A percentile compares a stretch with the other conserved stretches of the same genome.
Evolutionary conservation across 2,888 invertebrate species (phyloP).

Genomic region (Lasioglossum lativentre): DNA sequence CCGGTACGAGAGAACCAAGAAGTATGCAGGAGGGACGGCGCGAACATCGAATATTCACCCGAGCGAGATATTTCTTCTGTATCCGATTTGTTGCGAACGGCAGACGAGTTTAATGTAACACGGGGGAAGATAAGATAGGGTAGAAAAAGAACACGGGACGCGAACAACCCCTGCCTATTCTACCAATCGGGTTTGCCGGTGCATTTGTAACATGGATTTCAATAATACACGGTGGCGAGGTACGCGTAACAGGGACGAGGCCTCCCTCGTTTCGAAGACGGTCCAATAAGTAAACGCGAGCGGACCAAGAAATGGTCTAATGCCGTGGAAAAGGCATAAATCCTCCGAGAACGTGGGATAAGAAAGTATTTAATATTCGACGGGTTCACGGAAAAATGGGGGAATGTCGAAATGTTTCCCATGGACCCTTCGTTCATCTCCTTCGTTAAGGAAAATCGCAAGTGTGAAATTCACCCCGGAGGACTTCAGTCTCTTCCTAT

Average conservation of each 20-base stretch:
- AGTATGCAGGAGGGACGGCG: not conserved
- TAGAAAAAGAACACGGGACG: not conserved
- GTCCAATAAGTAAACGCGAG: not conserved
- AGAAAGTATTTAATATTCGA: not conserved
- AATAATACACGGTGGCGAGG: constrained; percentile 72
- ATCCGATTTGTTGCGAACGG: constrained; percentile 34
- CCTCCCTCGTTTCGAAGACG: not conserved
- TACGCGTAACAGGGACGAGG: constrained; percentile 47
- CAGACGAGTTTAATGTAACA: constrained; percentile 11
- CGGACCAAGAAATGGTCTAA: not conserved
- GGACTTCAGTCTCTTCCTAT: not conserved
- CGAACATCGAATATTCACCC: constrained; percentile 8
- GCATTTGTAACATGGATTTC: constrained; percentile 73
- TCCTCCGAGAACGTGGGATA: not conserved
- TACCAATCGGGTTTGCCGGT: constrained; percentile 74
- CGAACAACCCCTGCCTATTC: constrained; percentile 54
- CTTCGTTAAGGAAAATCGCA: not conserved
- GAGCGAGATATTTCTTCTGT: constrained; percentile 2
- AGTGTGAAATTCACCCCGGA: not conserved
- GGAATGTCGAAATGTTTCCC: too few relatives aligned
- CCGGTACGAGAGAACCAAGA: not conserved
- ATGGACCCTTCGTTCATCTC: not conserved
- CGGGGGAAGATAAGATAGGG: not conserved
- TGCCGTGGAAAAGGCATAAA: not conserved
- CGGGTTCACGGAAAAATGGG: too few relatives aligned